Base-by-base conservation (phyloP, 2,797 vertebrate genomes). In the Enteromius trimaculatus region DNA sequence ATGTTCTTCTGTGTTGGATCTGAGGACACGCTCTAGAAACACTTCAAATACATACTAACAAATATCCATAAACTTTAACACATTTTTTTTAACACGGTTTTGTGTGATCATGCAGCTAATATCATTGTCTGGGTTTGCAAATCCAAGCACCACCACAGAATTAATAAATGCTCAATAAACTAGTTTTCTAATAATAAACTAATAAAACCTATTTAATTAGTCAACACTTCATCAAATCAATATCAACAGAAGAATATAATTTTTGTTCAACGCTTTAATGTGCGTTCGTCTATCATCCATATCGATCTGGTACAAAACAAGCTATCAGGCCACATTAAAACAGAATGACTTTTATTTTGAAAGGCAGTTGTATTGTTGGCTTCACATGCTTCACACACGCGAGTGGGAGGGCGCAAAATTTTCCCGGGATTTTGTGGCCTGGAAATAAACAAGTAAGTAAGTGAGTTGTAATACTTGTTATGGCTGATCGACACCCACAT, bases 291-390 rank as follows among this genome's bases (percentile, higher is more conserved):
- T 29, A 29, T n/a, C n/a, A 19, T 53, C 31, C 31, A 34, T 34
- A 34, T 3, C 31, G 6, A 5, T 2, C 11, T 11, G n/a, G n/a
- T 23, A 23, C 9, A 11, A 23, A 58, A 8, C 53, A n/a, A 55
- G 19, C 19, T 21, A 21, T 0, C n/a, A 26, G 23, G 29, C 16
- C 11, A 37, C 10, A 10, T 3, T 29, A 11, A 78, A 29, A 78
- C 17, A 0, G 17, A 13, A 2, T 10, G 31, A 42, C 80, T 76
- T 75, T 82, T 76, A 82, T 75, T 82, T 66, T 82, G 71, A 75
- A 82, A 29, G 1, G 0, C 3, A 0, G 0, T 1, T 26, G 1
- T 29, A 10, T 19, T 4, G 0, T 49, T 49, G 68, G 2, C 14
- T 34, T 19, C 55, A 6, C 13, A 60, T 47, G 23, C 26, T 49